A percentile compares a stretch with the other conserved stretches of the same genome.
Conservation (phyloP, 2,113 vertebrate species). For the Leucosticte australis region DNA sequence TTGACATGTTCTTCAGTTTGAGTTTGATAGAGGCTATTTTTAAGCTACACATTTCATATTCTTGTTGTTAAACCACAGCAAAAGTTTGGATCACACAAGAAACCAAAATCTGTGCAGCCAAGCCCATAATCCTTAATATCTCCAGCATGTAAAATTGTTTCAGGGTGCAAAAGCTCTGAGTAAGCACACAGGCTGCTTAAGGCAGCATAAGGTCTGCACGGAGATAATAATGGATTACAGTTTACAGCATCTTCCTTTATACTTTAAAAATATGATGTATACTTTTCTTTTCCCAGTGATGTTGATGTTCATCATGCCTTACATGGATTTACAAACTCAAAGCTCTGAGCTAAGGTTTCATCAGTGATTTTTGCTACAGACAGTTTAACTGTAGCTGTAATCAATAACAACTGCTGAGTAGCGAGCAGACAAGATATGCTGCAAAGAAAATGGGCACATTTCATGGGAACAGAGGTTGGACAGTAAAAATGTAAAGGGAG, state of each 20-base stretch:
- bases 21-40: not conserved
- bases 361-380: not conserved
- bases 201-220: not conserved
- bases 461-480: not conserved
- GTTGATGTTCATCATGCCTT: not conserved
- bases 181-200: not conserved
- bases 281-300: not conserved
- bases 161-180: not conserved
- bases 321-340: not conserved
- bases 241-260: not conserved
- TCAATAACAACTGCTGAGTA: not conserved
- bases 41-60: not conserved
- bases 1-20: not conserved
- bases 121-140: not conserved
- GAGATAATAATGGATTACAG: not conserved
- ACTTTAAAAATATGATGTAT: not conserved
- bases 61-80: not conserved
- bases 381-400: not conserved
- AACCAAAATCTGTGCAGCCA: not conserved
- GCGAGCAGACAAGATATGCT: not conserved
- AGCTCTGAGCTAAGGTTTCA: not conserved
- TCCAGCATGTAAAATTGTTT: not conserved
- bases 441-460: not conserved
- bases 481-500: not conserved
- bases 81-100: not conserved